A percentile compares a stretch with the other conserved stretches of the same genome.
phyloP scores from a whole-genome alignment of 1,140 invertebrate species.

The Pseudomyrmex flavicornis region DNA sequence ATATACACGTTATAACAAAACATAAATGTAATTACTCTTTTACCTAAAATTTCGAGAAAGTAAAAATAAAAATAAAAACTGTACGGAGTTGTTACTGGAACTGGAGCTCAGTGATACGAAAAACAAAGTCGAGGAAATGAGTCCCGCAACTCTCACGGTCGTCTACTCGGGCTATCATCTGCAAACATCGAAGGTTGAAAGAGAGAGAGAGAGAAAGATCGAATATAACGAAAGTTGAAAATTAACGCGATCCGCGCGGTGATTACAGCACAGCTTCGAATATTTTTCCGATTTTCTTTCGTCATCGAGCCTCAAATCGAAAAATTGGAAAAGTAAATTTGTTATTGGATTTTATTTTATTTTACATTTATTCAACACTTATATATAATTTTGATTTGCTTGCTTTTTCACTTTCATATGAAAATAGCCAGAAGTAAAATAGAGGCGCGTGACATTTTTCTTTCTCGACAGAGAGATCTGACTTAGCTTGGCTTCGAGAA shows the following conservation, averaged over 20 bases:
- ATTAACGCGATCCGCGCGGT: neutral
- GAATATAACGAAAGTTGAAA: neutral
- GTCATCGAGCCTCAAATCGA: too few species aligned
- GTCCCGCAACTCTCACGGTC: neutral
- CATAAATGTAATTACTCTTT: neutral
- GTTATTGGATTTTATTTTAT: too few species aligned
- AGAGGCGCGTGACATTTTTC: neutral
- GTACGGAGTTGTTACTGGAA: neutral
- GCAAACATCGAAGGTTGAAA: neutral
- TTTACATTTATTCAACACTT: too few species aligned
- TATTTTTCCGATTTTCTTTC: too few species aligned
- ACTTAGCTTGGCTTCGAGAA: neutral
- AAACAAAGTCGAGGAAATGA: slow-evolving; percentile 21
- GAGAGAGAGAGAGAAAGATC: slow-evolving; percentile 1
- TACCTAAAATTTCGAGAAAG: neutral
- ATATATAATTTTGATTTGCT: too few species aligned
- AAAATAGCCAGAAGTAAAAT: slow-evolving; percentile 4
- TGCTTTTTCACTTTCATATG: neutral
- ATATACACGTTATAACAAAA: too few species aligned
- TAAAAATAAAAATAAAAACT: neutral
- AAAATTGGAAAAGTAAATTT: too few species aligned
- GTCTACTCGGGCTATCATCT: slow-evolving; percentile 13
- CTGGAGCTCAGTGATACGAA: neutral
- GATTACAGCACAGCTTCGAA: neutral
- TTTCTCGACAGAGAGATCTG: neutral